A percentile compares a stretch with the other conserved stretches of the same genome.
Conservation (phyloP, 2,113 vertebrate species). For the Rhipidura dahli region DNA sequence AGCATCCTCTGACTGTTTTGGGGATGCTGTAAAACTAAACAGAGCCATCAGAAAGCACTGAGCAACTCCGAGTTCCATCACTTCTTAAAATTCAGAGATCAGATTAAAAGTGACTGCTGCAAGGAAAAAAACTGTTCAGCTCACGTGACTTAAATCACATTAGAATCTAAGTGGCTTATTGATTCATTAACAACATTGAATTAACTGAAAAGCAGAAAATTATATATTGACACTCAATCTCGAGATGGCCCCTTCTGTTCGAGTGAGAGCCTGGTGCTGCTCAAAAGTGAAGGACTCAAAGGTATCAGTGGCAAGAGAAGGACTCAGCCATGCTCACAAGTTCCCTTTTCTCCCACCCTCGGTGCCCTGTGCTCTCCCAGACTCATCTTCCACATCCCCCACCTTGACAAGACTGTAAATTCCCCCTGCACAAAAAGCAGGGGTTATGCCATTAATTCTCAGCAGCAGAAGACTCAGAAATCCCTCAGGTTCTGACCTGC, state of each 20-base stretch:
- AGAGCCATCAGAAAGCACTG: neutral
- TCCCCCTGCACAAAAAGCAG: neutral
- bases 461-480: neutral
- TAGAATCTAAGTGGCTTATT: neutral
- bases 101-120: neutral
- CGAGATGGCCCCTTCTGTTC: neutral
- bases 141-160: neutral
- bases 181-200: neutral
- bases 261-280: neutral
- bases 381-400: accelerated
- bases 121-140: neutral
- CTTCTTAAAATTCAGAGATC: neutral
- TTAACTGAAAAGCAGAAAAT: neutral
- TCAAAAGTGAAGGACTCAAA: neutral
- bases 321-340: accelerated
- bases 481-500: neutral
- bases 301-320: neutral
- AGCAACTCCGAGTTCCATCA: neutral
- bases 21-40: neutral
- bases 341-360: neutral
- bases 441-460: neutral
- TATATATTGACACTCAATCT: neutral
- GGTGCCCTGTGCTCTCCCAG: neutral
- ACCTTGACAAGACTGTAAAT: neutral
- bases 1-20: neutral